Evolutionary conservation across 2,888 invertebrate species (phyloP).

Genomic region (Lamproptera curius): DNA sequence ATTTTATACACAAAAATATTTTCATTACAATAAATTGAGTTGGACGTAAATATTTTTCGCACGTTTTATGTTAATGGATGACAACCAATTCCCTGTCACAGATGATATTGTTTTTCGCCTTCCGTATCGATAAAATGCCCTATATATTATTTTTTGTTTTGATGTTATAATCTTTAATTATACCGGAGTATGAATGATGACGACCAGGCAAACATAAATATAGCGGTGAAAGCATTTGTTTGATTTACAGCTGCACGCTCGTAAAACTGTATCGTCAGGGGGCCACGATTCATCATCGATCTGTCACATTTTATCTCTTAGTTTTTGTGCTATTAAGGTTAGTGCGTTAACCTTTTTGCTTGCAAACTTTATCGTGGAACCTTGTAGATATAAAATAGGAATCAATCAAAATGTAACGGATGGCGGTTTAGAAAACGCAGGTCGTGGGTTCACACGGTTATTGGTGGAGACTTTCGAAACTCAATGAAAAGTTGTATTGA

Average conservation of each 20-base stretch:
- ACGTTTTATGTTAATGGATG: too few relatives aligned
- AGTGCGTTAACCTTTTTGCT: constrained; percentile 61
- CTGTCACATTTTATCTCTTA: constrained; percentile 60
- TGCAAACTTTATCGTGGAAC: constrained; percentile 10
- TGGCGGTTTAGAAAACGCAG: too few relatives aligned
- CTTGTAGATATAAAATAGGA: too few relatives aligned
- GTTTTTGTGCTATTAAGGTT: constrained; percentile 53
- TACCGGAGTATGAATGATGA: constrained; percentile 4
- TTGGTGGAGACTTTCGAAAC: too few relatives aligned
- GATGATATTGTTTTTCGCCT: too few relatives aligned
- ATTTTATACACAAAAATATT: too few relatives aligned
- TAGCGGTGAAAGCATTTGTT: constrained; percentile 19
- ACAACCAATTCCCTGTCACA: neutral
- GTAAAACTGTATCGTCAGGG: constrained; percentile 49
- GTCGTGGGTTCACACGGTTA: too few relatives aligned
- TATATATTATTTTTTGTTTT: constrained; percentile 10
- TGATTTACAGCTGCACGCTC: constrained; percentile 40
- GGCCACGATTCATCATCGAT: constrained; percentile 52
- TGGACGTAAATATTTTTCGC: too few relatives aligned
- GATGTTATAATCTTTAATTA: constrained; percentile 14
- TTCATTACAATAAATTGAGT: too few relatives aligned
- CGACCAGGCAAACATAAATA: constrained; percentile 10
- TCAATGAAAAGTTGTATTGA: too few relatives aligned
- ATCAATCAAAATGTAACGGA: too few relatives aligned
- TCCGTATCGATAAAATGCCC: too few relatives aligned